Percentiles rank a stretch among this genome's conserved stretches.
phyloP scores from a whole-genome alignment of 2,113 vertebrate genomes.

The Gallinago paraguaiae region DNA sequence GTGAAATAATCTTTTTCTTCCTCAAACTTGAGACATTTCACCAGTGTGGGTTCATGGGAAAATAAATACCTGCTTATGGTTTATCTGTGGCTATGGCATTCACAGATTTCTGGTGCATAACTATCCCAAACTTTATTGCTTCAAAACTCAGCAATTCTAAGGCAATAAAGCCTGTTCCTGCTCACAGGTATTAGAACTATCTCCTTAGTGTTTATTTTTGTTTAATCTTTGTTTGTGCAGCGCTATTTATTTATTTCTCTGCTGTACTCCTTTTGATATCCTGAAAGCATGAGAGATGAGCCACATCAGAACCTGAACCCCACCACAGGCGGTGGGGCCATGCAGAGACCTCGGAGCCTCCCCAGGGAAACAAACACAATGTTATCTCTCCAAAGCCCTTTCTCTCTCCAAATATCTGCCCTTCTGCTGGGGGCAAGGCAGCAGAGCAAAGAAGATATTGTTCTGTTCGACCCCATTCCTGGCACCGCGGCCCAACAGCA shows the following conservation, averaged over 20 bases:
- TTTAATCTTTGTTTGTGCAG: neutral
- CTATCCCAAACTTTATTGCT: neutral
- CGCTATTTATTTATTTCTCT: neutral
- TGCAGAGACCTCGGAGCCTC: neutral
- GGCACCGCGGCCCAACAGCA: neutral
- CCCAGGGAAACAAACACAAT: neutral
- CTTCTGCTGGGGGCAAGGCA: neutral
- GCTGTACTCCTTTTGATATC: neutral
- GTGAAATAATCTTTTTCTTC: neutral
- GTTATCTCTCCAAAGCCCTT: neutral
- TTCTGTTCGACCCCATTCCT: constrained; percentile 7
- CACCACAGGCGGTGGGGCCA: accelerated
- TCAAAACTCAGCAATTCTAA: neutral
- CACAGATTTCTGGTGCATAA: neutral
- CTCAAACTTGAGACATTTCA: neutral
- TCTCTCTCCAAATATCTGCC: neutral
- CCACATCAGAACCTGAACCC: neutral
- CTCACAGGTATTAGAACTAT: neutral
- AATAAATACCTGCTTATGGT: neutral
- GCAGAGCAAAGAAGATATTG: neutral
- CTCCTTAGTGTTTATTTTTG: neutral
- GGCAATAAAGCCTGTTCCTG: neutral
- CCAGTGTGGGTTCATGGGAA: neutral
- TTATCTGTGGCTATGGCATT: neutral
- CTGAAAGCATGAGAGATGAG: neutral